Evolutionary conservation across 2,797 vertebrate species (phyloP), one percentile per base, ranked within the genome.

Genomic region (Cynodonichthys magdalenae): DNA sequence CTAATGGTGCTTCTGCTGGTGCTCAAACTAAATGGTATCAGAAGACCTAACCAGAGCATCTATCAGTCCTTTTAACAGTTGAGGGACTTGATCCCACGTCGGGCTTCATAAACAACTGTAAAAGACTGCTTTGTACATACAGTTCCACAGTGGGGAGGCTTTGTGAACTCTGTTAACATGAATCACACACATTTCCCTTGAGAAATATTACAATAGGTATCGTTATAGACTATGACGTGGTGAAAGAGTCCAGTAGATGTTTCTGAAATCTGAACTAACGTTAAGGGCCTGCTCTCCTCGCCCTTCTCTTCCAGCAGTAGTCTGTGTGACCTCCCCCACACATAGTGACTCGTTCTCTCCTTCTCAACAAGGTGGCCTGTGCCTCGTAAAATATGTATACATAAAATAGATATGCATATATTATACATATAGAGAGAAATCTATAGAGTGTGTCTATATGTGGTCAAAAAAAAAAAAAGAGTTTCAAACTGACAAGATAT

Each of bases 361-460:
- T 93, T 93, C 94, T 88, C 79, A 94, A 94, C 75, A 95, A 94
- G 92, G 92, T 94, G 95, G 93, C 94, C 90, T 95, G 95, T 97
- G 95, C 96, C 96, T 99, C 94, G 65, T 84, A 75, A 93, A 93
- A 94, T 93, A 92, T 88, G 93, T 95, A 94, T 92, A 90, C 92
- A 88, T 88, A 88, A 88, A 74, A 90, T 90, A 90, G 85, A 92
- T 87, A 90, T 89, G 83, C 86, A 90, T 90, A 90, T 92, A 91
- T 88, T 90, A 90, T 89, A 90, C 75, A 89, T 87, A 87, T 86
- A 92, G 86, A 92, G 74, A 90, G 82, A 92, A 84, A 87, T 91
- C 77, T 91, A 91, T 91, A 88, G 79, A 90, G 86, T 90, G 87
- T 89, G 90, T 93, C 83, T 89, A 82, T 89, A 86, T 67, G 86